Percentiles rank a stretch among this genome's conserved stretches.
These are phyloP conservation scores for Plagiodera versicolora DNA, from an alignment of 2,888 invertebrate species.

Conservation along the genomic window DNA sequence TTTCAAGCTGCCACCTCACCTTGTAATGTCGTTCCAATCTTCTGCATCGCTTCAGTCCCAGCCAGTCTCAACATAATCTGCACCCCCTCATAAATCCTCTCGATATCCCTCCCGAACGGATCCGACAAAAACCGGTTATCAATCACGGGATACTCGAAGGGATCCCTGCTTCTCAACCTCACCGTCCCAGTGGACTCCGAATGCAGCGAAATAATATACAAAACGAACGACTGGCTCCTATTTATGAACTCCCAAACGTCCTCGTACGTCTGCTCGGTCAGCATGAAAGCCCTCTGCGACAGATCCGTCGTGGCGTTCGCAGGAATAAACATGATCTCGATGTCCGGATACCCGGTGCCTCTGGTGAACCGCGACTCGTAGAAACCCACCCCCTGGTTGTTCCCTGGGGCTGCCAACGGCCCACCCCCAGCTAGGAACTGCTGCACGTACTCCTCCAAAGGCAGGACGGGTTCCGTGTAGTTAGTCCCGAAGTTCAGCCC, in stretches of 20 bases:
- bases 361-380: constrained; percentile 34
- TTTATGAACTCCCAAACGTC: constrained; percentile 52
- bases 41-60: constrained; percentile 57
- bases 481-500: constrained; percentile 72
- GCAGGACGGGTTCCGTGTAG: constrained; percentile 51
- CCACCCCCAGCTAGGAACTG: constrained; percentile 43
- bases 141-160: constrained; percentile 58
- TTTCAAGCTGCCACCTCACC: constrained; percentile 7
- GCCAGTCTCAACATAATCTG: constrained; percentile 52
- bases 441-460: constrained; percentile 57
- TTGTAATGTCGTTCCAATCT: constrained; percentile 54
- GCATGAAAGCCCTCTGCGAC: constrained; percentile 31
- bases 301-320: constrained; percentile 48
- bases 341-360: constrained; percentile 36
- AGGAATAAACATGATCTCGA: constrained; percentile 54
- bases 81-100: constrained; percentile 58
- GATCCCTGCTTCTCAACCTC: constrained; percentile 45
- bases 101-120: constrained; percentile 55
- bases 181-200: constrained; percentile 62
- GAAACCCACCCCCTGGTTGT: constrained; percentile 38
- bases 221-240: constrained; percentile 23
- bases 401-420: constrained; percentile 34
- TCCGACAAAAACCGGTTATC: constrained; percentile 67
- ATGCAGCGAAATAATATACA: constrained; percentile 40
- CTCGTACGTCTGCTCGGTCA: constrained; percentile 39